Percentiles rank a stretch among this genome's conserved stretches.
phyloP scores from a whole-genome alignment of 2,113 vertebrate genomes.

The Sebastes schlegelii region DNA sequence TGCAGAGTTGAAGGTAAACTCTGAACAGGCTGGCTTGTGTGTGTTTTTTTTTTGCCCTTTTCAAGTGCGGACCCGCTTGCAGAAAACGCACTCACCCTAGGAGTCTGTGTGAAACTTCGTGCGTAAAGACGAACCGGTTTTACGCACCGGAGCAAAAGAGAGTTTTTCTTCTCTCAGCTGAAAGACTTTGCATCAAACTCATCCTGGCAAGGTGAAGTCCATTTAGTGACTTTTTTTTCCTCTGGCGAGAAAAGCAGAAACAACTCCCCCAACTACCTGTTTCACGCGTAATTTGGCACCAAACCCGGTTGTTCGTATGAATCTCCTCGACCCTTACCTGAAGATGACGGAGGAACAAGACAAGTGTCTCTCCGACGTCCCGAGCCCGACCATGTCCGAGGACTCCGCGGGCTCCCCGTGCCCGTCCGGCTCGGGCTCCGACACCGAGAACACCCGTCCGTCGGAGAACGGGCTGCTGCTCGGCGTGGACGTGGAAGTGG shows the following conservation, averaged over 20 bases:
- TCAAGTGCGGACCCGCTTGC: constrained; percentile 44
- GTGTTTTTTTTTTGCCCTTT: not conserved
- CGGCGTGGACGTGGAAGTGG: constrained; percentile 86
- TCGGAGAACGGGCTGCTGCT: constrained; percentile 91
- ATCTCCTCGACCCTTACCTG: constrained; percentile 98
- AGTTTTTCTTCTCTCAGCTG: constrained; percentile 7
- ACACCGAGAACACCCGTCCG: constrained; percentile 94
- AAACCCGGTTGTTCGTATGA: constrained; percentile 84
- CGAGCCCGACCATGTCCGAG: constrained; percentile 98
- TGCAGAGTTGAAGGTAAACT: constrained; percentile 42
- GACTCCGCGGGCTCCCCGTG: constrained; percentile 95
- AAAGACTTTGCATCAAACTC: constrained; percentile 19
- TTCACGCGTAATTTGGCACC: constrained; percentile 73
- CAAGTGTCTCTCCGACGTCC: constrained; percentile 95
- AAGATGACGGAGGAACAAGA: constrained; percentile 99
- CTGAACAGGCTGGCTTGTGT: constrained; percentile 41
- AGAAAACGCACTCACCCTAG: constrained; percentile 19
- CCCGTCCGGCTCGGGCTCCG: constrained; percentile 94
- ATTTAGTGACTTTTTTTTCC: constrained; percentile 29
- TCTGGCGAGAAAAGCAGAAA: constrained; percentile 8
- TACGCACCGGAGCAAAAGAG: constrained; percentile 48
- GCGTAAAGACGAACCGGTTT: constrained; percentile 63
- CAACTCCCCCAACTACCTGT: not conserved
- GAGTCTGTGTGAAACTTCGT: constrained; percentile 22
- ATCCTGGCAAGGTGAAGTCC: constrained; percentile 36